Conservation (phyloP, 2,888 invertebrate genomes). For the Nephrotoma appendiculata region DNA sequence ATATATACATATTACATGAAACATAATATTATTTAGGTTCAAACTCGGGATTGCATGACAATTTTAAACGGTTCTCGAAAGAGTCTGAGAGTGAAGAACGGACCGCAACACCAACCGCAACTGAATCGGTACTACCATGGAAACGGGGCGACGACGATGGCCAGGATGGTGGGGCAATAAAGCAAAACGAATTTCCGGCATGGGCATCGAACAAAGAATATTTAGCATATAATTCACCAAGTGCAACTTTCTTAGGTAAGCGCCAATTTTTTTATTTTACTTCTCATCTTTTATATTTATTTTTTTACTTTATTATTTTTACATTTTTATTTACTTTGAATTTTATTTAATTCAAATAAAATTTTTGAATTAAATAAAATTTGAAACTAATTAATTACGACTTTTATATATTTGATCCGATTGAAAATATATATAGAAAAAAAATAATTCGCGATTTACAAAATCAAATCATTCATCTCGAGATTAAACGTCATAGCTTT, state of each 20-base stretch:
- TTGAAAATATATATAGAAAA: background rate
- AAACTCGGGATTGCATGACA: background rate
- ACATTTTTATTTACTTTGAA: background rate
- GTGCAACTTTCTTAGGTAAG: constrained; percentile 79
- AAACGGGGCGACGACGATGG: constrained; percentile 68
- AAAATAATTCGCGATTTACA: background rate
- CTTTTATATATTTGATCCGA: background rate
- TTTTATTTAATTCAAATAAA: background rate
- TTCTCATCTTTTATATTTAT: background rate
- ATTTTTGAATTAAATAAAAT: background rate
- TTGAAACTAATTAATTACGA: background rate
- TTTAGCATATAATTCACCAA: constrained; percentile 79
- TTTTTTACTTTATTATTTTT: background rate
- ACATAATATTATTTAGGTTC: background rate
- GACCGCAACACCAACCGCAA: constrained; percentile 75
- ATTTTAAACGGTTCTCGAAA: constrained; percentile 8
- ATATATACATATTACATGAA: background rate
- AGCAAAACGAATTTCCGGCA: constrained; percentile 81
- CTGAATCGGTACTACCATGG: constrained; percentile 86
- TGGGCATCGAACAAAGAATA: constrained; percentile 95
- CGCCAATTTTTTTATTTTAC: background rate
- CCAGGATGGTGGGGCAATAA: constrained; percentile 47
- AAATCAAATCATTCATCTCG: background rate
- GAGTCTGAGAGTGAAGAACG: constrained; percentile 40
- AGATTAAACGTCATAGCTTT: background rate